Evolutionary conservation across 1,140 invertebrate genomes (phyloP).

Genomic region (Cepaea nemoralis): DNA sequence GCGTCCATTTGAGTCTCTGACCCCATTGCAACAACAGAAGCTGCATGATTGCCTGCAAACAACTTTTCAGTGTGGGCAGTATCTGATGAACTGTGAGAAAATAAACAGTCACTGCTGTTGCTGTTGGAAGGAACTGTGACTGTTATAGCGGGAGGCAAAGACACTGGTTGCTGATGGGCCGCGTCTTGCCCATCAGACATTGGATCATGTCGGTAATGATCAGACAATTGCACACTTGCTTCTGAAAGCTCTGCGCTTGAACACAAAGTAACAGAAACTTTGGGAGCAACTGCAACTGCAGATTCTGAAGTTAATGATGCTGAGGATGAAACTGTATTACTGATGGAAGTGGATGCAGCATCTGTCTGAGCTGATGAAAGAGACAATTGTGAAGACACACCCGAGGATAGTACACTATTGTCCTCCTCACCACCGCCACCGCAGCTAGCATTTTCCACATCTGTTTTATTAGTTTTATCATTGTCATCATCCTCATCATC

Average conservation of each 20-base stretch:
- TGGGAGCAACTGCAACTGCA: background rate
- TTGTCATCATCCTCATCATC: conserved; percentile 43
- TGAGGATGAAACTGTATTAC: background rate
- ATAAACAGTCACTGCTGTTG: background rate
- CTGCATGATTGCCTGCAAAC: background rate
- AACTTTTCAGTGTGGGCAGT: background rate
- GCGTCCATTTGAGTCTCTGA: background rate
- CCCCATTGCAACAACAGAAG: background rate
- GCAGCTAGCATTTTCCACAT: conserved; percentile 36
- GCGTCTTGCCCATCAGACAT: background rate
- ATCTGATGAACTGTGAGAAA: background rate
- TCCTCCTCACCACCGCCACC: conserved; percentile 47
- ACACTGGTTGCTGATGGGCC: background rate
- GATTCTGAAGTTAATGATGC: background rate
- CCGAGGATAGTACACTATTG: conserved; percentile 30
- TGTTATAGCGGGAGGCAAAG: background rate
- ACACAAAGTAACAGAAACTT: background rate
- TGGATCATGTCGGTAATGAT: background rate
- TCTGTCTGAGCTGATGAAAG: conserved; percentile 5
- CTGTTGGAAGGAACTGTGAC: background rate
- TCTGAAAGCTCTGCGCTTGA: background rate
- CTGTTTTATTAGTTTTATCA: conserved; percentile 31
- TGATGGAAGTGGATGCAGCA: background rate
- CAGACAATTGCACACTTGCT: background rate
- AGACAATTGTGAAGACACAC: conserved; percentile 17